A percentile compares a stretch with the other conserved stretches of the same genome.
These are phyloP conservation scores for Arremon aurantiirostris DNA, from an alignment of 2,797 vertebrate genomes.

Conservation along the genomic window DNA sequence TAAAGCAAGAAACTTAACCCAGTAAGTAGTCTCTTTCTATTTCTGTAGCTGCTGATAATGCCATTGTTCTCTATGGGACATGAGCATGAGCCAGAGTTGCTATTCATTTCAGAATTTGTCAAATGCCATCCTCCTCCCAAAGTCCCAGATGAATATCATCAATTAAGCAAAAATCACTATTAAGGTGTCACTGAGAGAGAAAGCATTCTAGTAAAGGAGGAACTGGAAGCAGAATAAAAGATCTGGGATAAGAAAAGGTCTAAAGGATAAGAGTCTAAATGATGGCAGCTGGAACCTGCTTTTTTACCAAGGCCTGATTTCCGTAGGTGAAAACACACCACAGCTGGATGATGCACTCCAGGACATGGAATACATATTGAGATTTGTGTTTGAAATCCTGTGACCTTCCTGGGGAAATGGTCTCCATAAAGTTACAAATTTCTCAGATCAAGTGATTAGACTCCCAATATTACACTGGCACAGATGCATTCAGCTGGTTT, in stretches of 20 bases:
- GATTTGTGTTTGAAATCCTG: neutral
- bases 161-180: neutral
- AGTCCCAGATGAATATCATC: neutral
- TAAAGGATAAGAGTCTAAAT: neutral
- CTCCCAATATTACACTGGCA: neutral
- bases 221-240: neutral
- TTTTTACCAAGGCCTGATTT: neutral
- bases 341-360: neutral
- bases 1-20: neutral
- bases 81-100: neutral
- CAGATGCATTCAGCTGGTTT: neutral
- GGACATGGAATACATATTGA: neutral
- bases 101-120: neutral
- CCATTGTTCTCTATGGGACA: neutral
- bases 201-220: neutral
- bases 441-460: neutral
- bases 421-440: neutral
- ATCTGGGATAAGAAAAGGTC: neutral
- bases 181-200: neutral
- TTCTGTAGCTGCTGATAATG: neutral
- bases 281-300: neutral
- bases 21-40: neutral
- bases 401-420: neutral
- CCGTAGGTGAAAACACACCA: neutral
- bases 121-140: neutral